Base-by-base conservation (phyloP, 2,113 vertebrate genomes). In the Brachyistius frenatus region DNA sequence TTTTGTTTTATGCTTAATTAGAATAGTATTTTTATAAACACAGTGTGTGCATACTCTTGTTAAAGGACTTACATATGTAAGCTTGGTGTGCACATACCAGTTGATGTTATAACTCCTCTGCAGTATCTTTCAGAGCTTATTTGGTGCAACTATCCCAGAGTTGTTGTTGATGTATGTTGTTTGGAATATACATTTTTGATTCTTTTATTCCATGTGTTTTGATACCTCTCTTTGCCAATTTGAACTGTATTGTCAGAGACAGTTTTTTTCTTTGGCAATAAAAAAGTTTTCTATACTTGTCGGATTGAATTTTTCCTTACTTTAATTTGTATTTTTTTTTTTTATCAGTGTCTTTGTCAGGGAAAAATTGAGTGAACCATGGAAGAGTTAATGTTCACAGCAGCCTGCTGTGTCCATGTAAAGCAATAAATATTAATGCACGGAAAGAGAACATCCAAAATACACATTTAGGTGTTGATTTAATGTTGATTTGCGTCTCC, bases 201-300 rank as follows among this genome's bases (percentile, higher is more conserved):
- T 44, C 33, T 50, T 36, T n/a, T 68, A 33, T 47, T 47, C 9
- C 3, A 9, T 63, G 13, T 56, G 23, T 57, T 50, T 7, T 60
- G 41, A 44, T 13, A 13, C 10, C 10, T 11, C 10, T 44, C 2
- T 7, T 11, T 13, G 41, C 41, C 13, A 11, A 44, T 44, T 44
- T 3, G 41, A 44, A 11, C 41, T 11, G 41, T 23, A 13, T 11
- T 44, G 41, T 44, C 41, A 44, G 8, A 44, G 30, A 44, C 3
- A 9, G 33, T n/a, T 71, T 41, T 78, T 60, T 70, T 69, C 2
- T 74, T 14, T 62, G n/a, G 4, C 35, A 81, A 78, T 68, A 81
- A 36, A 73, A 46, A 0, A 4, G 2, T 23, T 76, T 55, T 56
- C 7, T 52, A 0, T 57, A 3, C 7, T 31, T 7, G 1, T 70